These are phyloP conservation scores for Notocelia uddmanniana DNA, from an alignment of 2,888 invertebrate genomes.

Conservation along the genomic window DNA sequence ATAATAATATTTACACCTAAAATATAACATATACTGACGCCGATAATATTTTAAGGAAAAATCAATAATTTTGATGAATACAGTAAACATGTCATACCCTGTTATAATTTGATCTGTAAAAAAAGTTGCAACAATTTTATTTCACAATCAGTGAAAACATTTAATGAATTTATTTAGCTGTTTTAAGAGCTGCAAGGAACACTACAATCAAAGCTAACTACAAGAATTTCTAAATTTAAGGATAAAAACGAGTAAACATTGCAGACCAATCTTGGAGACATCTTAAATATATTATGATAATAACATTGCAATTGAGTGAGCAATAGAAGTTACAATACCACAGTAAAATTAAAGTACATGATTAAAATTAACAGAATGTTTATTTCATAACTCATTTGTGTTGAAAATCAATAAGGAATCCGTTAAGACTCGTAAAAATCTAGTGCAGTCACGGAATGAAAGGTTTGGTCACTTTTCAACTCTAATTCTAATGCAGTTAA, in stretches of 20 bases:
- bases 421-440: conserved; percentile 5
- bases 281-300: neutral
- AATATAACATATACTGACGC: neutral
- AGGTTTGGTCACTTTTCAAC: no score
- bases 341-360: neutral
- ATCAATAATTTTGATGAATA: neutral
- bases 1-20: conserved; percentile 5
- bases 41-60: no score
- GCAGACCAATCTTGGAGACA: neutral
- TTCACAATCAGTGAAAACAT: neutral
- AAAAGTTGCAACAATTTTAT: neutral
- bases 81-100: neutral
- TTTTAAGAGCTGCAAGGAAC: neutral
- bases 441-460: no score
- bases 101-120: neutral
- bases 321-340: conserved; percentile 15
- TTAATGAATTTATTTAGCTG: neutral
- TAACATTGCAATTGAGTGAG: conserved; percentile 23
- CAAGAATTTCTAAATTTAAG: conserved; percentile 14
- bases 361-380: no score
- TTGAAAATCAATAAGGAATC: conserved; percentile 19
- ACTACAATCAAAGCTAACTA: conserved; percentile 16
- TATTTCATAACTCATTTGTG: neutral
- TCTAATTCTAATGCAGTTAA: no score
- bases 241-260: neutral